Evolutionary conservation across 2,888 invertebrate genomes (phyloP).

Genomic region (Spodoptera picta): DNA sequence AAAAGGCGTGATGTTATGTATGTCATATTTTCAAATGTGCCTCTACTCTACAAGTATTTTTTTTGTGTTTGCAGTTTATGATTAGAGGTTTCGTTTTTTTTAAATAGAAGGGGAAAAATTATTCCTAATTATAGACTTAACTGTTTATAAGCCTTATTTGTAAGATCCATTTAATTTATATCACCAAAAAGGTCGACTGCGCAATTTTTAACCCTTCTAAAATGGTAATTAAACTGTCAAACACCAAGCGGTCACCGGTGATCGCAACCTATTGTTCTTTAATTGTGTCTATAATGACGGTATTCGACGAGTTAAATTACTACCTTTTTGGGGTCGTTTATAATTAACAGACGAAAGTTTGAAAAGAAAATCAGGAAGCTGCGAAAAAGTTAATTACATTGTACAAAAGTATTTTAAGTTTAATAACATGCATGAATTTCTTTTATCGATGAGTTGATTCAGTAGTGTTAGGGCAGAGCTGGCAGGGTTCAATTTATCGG

Average conservation of each 20-base stretch:
- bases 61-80: too few relatives aligned
- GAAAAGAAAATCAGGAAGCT: background rate
- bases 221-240: constrained; percentile 23
- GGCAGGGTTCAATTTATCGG: too few relatives aligned
- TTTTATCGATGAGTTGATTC: too few relatives aligned
- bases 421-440: background rate
- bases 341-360: constrained; percentile 2
- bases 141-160: background rate
- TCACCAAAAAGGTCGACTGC: background rate
- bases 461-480: too few relatives aligned
- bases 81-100: too few relatives aligned
- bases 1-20: too few relatives aligned
- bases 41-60: too few relatives aligned
- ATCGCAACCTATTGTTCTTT: too few relatives aligned
- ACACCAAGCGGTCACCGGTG: too few relatives aligned
- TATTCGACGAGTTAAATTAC: too few relatives aligned
- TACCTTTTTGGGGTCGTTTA: background rate
- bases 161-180: constrained; percentile 1
- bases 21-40: background rate
- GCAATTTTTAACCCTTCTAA: background rate
- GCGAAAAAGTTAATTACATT: constrained; percentile 4
- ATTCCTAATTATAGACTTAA: background rate
- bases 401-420: background rate
- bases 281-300: too few relatives aligned
- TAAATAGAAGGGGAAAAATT: background rate